A percentile compares a stretch with the other conserved stretches of the same genome.
phyloP scores from a whole-genome alignment of 2,797 vertebrate genomes.

The Furcifer pardalis region DNA sequence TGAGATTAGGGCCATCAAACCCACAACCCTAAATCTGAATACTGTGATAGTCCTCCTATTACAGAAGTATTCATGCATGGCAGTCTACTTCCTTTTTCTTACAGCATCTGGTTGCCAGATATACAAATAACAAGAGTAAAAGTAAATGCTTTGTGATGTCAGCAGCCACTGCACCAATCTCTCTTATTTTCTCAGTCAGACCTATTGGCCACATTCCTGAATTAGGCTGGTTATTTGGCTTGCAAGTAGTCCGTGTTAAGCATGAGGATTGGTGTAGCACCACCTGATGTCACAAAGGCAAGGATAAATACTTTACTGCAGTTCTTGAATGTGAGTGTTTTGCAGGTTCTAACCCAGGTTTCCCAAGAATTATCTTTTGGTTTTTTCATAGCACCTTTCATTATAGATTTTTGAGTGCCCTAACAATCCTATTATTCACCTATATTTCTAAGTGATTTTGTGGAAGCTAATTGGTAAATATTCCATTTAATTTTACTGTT shows the following conservation, averaged over 20 bases:
- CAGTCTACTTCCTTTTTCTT: neutral
- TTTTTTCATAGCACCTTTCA: too few species aligned
- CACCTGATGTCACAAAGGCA: neutral
- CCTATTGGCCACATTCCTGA: neutral
- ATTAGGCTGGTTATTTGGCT: neutral
- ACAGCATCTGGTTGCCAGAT: neutral
- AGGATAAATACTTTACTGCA: neutral
- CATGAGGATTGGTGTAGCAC: neutral
- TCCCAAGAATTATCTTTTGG: neutral
- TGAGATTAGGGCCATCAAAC: neutral
- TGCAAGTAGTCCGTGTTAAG: neutral
- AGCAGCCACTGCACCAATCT: constrained; percentile 7
- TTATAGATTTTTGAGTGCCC: neutral
- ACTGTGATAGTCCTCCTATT: too few species aligned
- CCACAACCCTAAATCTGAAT: neutral
- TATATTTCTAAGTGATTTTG: neutral
- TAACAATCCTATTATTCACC: neutral
- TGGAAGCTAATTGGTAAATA: neutral
- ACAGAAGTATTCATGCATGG: neutral
- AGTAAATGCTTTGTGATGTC: constrained; percentile 4
- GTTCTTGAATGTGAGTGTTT: neutral
- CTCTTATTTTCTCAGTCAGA: neutral
- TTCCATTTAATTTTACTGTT: neutral
- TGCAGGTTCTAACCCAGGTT: neutral
- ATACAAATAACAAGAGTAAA: neutral